A percentile compares a stretch with the other conserved stretches of the same genome.
Evolutionary conservation across 1,140 invertebrate species (phyloP).

Genomic region (Nixonia krombeini): DNA sequence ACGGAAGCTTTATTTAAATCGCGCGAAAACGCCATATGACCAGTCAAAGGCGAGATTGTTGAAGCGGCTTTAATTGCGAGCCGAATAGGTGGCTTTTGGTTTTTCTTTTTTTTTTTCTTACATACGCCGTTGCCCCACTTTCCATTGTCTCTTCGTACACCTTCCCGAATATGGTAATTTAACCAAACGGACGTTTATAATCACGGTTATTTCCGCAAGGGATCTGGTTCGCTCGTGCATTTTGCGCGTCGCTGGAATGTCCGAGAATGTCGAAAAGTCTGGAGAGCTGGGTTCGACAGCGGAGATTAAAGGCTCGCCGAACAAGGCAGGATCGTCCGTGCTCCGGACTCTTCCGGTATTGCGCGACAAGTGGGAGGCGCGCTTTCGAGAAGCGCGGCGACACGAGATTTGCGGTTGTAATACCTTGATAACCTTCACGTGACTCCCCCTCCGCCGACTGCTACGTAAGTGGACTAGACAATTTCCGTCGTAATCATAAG

Average conservation of each 20-base stretch:
- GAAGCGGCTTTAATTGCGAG: no score
- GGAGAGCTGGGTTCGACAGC: background rate
- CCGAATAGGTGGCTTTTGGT: no score
- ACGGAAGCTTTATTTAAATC: no score
- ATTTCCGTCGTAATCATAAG: conserved; percentile 35
- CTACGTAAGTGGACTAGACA: conserved; percentile 45
- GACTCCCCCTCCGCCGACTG: conserved; percentile 39
- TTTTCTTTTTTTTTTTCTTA: background rate
- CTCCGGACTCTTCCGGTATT: conserved; percentile 28
- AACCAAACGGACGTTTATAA: background rate
- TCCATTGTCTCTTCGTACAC: conserved; percentile 2
- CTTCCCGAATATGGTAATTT: conserved; percentile 2
- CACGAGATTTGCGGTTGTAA: conserved; percentile 44
- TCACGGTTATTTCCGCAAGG: no score
- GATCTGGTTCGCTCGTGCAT: no score
- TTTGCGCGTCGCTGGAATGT: no score
- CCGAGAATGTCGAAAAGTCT: background rate
- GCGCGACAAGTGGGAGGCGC: conserved; percentile 21
- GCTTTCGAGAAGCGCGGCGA: conserved; percentile 28
- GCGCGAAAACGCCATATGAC: no score
- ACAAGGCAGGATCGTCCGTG: no score
- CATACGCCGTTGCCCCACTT: background rate
- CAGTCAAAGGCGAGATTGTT: no score
- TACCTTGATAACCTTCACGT: conserved; percentile 56
- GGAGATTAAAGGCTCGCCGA: no score